phyloP scores from a whole-genome alignment of 2,113 vertebrate genomes.

The Spea bombifrons region DNA sequence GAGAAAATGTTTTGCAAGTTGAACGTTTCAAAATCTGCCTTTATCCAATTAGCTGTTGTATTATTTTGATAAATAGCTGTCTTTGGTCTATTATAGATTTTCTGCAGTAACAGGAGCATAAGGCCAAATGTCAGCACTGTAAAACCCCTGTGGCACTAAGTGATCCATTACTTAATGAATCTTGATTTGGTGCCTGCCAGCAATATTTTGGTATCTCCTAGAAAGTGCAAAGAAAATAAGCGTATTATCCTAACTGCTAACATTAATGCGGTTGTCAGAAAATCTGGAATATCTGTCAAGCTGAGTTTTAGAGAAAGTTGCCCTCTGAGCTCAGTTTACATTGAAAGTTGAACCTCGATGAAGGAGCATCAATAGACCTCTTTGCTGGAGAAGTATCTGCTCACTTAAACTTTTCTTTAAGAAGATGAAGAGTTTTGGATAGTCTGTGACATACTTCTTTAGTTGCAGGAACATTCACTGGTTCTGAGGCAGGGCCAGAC shows the following conservation, averaged over 20 bases:
- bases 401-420: constrained; percentile 39
- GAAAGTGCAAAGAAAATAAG: neutral
- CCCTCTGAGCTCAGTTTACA: neutral
- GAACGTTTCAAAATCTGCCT: no score
- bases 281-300: neutral
- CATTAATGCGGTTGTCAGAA: neutral
- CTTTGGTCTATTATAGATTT: no score
- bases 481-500: neutral
- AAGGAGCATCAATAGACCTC: constrained; percentile 32
- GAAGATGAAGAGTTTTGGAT: constrained; percentile 38
- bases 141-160: neutral
- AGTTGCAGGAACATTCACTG: constrained; percentile 18
- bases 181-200: neutral
- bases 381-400: constrained; percentile 20
- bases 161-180: constrained; percentile 18
- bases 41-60: no score
- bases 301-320: constrained; percentile 12
- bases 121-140: constrained; percentile 1
- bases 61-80: no score
- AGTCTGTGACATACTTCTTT: constrained; percentile 40
- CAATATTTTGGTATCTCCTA: constrained; percentile 14
- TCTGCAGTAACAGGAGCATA: neutral
- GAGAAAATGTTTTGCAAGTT: no score
- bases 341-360: constrained; percentile 11
- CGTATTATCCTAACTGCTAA: neutral